Percentiles rank a stretch among this genome's conserved stretches.
phyloP scores from a whole-genome alignment of 2,888 invertebrate genomes.

The Xanthostigma xanthostigma region DNA sequence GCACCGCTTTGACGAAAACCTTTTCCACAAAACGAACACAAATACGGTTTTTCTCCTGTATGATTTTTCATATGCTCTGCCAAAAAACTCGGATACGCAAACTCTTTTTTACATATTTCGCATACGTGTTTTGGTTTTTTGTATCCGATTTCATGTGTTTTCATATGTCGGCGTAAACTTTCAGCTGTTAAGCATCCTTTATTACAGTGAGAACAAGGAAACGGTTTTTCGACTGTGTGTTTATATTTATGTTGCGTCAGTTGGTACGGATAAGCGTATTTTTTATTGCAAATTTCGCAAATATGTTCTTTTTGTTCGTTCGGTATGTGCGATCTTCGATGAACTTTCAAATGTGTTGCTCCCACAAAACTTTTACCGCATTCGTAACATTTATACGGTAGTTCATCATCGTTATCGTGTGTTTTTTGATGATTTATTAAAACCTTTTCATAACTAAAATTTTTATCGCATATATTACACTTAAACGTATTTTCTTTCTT shows the following conservation, averaged over 20 bases:
- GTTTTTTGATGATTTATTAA: constrained; percentile 8
- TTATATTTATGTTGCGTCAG: constrained; percentile 23
- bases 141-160: constrained; percentile 22
- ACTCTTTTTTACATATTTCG: constrained; percentile 21
- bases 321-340: constrained; percentile 12
- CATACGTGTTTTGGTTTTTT: constrained; percentile 19
- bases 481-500: constrained; percentile 1
- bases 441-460: constrained; percentile 7
- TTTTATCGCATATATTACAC: constrained; percentile 10
- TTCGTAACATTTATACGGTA: constrained; percentile 12
- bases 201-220: constrained; percentile 21
- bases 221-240: constrained; percentile 22
- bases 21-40: constrained; percentile 25
- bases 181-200: constrained; percentile 26
- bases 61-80: constrained; percentile 26
- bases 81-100: constrained; percentile 21
- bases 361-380: constrained; percentile 14
- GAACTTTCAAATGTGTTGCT: constrained; percentile 10
- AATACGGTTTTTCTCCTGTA: constrained; percentile 25
- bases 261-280: constrained; percentile 20
- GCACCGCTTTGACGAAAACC: constrained; percentile 23
- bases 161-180: constrained; percentile 23
- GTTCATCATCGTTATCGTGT: constrained; percentile 4
- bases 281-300: constrained; percentile 18
- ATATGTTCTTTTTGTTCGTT: constrained; percentile 11